These are phyloP conservation scores for Nasonia giraulti DNA, from an alignment of 1,140 invertebrate genomes.

Conservation along the genomic window DNA sequence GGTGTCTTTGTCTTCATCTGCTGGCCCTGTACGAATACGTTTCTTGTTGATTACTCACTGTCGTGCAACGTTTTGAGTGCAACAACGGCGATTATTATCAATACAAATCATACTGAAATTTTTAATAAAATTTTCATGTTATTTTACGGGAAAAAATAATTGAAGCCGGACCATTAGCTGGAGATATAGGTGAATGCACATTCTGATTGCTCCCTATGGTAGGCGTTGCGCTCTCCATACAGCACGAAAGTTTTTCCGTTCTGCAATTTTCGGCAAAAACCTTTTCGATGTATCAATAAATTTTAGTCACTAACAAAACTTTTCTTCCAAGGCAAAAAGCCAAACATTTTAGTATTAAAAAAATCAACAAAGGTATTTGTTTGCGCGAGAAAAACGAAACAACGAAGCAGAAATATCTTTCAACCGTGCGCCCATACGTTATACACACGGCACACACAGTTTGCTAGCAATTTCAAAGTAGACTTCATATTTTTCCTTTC, in stretches of 20 bases:
- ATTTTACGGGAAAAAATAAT: no score
- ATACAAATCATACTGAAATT: no score
- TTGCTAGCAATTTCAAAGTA: conserved; percentile 24
- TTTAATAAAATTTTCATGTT: no score
- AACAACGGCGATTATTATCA: conserved; percentile 21
- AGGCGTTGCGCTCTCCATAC: no score
- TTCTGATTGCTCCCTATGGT: no score
- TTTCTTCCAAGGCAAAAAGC: not conserved
- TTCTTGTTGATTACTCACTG: conserved; percentile 38
- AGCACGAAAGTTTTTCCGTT: no score
- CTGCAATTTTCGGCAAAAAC: not conserved
- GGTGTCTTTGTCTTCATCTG: not conserved
- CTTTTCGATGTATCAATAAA: not conserved
- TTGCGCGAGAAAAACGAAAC: not conserved
- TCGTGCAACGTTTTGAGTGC: conserved; percentile 31
- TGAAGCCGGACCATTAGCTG: no score
- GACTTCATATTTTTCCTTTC: conserved; percentile 6
- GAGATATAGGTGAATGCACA: no score
- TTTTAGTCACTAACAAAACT: not conserved
- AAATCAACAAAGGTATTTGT: not conserved
- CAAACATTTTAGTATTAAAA: conserved; percentile 27
- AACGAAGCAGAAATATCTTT: not conserved
- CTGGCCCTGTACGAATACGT: not conserved
- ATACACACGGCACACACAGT: not conserved
- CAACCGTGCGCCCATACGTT: not conserved